Base-by-base conservation (phyloP, 2,888 invertebrate species). In the Limnephilus auricula region DNA sequence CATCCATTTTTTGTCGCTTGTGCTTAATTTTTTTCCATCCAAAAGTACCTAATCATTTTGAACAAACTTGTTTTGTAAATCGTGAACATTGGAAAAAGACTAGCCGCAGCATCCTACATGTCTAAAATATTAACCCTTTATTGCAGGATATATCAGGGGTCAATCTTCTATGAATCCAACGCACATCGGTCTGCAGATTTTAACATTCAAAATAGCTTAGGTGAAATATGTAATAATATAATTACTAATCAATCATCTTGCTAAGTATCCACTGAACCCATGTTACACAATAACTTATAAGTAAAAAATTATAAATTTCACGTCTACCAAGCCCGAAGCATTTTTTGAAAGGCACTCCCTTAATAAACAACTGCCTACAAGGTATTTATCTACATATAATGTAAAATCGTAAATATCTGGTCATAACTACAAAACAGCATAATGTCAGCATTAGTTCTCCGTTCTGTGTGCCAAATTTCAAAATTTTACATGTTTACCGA, bases 181-280 rank as follows among this genome's bases (percentile, higher is more conserved):
- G 15, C 85, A 85, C 30, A 85, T 30, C 15, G 85, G 85, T 13
- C 85, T 85, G 40, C 85, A 85, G 37, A 25, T 85, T 12, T 85
- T 85, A 34, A 85, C 85, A 34, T 85, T 85, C 40, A 85, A 85
- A 45, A 85, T 85, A 37, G 5, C 85, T 65, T 65, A 65, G 25
- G n/a, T 65, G 40, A 25, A 85, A 45, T 85, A 32, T 65, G 40
- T 45, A 85, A 85, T 85, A 15, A 32, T 32, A 65, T 65, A 65
- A 65, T 65, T 65, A 65, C 65, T 9, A 9, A 25, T 65, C 4
- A 65, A 25, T 25, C 5, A 65, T 5, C 50, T 65, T 25, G 25
- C 9, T 25, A 65, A 65, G 65, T n/a, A 6, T 65, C 65, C 65
- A n/a, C 25, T n/a, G 65, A 65, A 65, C 65, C 12, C 40, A 40